These are phyloP conservation scores for Perca schrenkii DNA, from an alignment of 2,113 vertebrate genomes.

Conservation along the genomic window DNA sequence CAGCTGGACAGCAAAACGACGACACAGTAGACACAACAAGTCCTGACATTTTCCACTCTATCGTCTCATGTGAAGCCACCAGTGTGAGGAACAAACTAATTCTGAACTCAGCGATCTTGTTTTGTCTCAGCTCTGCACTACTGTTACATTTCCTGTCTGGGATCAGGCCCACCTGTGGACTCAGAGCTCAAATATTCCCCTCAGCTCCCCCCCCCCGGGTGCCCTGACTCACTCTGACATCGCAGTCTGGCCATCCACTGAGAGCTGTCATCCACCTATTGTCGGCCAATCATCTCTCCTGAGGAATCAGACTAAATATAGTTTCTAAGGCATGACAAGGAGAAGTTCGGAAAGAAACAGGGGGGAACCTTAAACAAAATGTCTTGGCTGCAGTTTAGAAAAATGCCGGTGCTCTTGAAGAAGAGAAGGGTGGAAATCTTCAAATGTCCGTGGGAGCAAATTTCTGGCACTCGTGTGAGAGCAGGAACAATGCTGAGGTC, in stretches of 20 bases:
- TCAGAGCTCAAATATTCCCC: constrained; percentile 46
- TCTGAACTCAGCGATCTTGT: constrained; percentile 61
- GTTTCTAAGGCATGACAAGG: constrained; percentile 14
- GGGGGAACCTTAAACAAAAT: neutral
- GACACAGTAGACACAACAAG: constrained; percentile 31
- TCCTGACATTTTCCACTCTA: constrained; percentile 16
- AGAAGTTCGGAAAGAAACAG: constrained; percentile 8
- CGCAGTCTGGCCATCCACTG: constrained; percentile 53
- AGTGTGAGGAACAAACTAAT: constrained; percentile 46
- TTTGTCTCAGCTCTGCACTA: constrained; percentile 59
- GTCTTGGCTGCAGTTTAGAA: constrained; percentile 3
- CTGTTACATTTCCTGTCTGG: constrained; percentile 71
- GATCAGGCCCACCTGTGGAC: constrained; percentile 72
- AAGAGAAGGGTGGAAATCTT: constrained; percentile 1
- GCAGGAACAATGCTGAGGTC: neutral
- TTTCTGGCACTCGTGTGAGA: neutral
- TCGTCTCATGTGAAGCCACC: constrained; percentile 28
- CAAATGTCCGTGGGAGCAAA: neutral
- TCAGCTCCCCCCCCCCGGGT: constrained; percentile 48
- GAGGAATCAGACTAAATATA: constrained; percentile 75
- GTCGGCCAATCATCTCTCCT: constrained; percentile 63
- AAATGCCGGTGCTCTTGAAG: neutral
- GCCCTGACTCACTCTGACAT: constrained; percentile 75
- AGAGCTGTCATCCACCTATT: constrained; percentile 51
- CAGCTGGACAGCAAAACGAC: constrained; percentile 14